A percentile compares a stretch with the other conserved stretches of the same genome.
phyloP scores from a whole-genome alignment of 2,113 vertebrate species.

The Campylomormyrus numenius region DNA sequence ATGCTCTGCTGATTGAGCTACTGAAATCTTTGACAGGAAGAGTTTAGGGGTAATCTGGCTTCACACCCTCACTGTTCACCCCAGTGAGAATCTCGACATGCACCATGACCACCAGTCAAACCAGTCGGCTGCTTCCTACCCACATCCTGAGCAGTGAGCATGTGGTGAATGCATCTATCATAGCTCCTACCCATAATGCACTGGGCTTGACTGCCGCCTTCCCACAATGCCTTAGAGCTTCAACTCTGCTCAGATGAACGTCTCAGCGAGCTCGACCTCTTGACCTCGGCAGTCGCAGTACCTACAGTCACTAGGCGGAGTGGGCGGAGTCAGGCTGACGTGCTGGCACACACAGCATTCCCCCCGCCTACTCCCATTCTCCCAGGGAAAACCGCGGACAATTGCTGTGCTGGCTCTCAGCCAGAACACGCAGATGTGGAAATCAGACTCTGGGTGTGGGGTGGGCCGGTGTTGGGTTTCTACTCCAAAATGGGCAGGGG shows the following conservation, averaged over 20 bases:
- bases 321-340: not conserved
- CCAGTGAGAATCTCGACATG: not conserved
- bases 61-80: not conserved
- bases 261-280: constrained; percentile 29
- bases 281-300: not conserved
- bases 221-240: not conserved
- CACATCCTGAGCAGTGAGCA: not conserved
- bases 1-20: not conserved
- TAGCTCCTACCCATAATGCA: not conserved
- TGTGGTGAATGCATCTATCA: not conserved
- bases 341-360: constrained; percentile 46
- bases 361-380: constrained; percentile 49
- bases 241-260: not conserved
- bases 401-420: constrained; percentile 6
- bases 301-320: not conserved
- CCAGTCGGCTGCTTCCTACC: not conserved
- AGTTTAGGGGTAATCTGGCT: not conserved
- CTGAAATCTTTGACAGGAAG: not conserved
- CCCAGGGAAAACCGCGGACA: constrained; percentile 47
- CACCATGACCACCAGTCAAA: not conserved
- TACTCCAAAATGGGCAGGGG: constrained; percentile 13
- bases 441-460: constrained; percentile 27
- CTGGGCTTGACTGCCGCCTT: not conserved
- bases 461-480: constrained; percentile 46
- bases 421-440: constrained; percentile 47